Conservation (phyloP, 1,140 invertebrate genomes). For the Drosophila bocki region DNA sequence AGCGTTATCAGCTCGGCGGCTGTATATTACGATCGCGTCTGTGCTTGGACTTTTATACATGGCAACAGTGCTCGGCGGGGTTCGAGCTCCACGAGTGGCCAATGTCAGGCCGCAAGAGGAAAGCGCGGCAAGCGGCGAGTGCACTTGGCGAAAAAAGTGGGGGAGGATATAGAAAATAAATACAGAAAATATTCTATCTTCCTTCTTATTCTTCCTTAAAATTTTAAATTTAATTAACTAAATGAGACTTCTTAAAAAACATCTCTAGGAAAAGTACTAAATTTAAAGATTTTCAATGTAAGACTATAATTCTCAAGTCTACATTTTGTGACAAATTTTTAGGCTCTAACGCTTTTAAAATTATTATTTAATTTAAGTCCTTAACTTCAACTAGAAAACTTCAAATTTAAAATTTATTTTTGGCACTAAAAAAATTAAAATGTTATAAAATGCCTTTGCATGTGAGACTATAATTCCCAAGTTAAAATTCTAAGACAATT, state of each 20-base stretch:
- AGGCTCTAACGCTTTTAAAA: no score
- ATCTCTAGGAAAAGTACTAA: no score
- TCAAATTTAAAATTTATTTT: no score
- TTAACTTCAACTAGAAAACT: no score
- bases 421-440: no score
- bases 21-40: slow-evolving; percentile 43
- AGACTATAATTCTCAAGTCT: neutral
- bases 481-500: neutral
- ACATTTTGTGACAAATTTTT: neutral
- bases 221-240: no score
- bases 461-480: neutral
- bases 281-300: no score
- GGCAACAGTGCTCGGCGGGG: slow-evolving; percentile 30
- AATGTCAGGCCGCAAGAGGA: slow-evolving; percentile 20
- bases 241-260: no score
- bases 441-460: no score
- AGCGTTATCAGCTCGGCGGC: slow-evolving; percentile 32
- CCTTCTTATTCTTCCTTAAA: neutral
- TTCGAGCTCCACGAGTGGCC: slow-evolving; percentile 26
- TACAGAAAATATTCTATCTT: neutral
- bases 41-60: slow-evolving; percentile 44
- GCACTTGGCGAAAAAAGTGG: slow-evolving; percentile 14
- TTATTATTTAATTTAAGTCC: no score
- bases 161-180: no score
- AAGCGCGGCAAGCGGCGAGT: neutral